phyloP scores from a whole-genome alignment of 2,888 invertebrate species.

The Tenthredo amoena region DNA sequence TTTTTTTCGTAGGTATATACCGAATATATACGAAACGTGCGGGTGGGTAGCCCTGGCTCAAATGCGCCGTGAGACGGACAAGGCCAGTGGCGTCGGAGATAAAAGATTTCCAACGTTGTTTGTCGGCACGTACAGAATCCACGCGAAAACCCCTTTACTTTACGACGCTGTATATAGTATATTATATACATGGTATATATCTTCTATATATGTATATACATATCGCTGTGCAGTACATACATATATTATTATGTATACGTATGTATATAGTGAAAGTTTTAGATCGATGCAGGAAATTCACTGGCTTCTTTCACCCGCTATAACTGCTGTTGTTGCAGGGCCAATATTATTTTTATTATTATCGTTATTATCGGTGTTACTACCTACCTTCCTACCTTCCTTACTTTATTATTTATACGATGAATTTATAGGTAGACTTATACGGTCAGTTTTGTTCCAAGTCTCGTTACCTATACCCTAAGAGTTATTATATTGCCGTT shows the following conservation, averaged over 20 bases:
- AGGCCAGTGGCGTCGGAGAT: constrained; percentile 35
- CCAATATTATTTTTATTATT: constrained; percentile 13
- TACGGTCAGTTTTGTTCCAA: constrained; percentile 6
- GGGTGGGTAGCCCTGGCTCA: background rate
- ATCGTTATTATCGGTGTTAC: constrained; percentile 18
- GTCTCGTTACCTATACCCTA: background rate
- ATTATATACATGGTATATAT: background rate
- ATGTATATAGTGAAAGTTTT: constrained; percentile 24
- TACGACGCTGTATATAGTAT: background rate
- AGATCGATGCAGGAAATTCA: constrained; percentile 29
- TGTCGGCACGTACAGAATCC: background rate
- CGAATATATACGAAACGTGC: constrained; percentile 11
- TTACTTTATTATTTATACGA: background rate
- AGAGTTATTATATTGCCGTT: constrained; percentile 19
- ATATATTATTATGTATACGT: background rate
- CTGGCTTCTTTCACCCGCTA: constrained; percentile 1
- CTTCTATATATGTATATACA: background rate
- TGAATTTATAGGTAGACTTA: constrained; percentile 6
- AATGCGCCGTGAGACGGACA: constrained; percentile 9
- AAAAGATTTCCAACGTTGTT: constrained; percentile 7
- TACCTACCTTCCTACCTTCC: background rate
- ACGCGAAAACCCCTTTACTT: background rate
- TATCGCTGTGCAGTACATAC: background rate
- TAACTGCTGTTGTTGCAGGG: constrained; percentile 18
- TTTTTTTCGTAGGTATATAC: background rate